phyloP scores from a whole-genome alignment of 2,113 vertebrate genomes.

The Myodes glareolus region DNA sequence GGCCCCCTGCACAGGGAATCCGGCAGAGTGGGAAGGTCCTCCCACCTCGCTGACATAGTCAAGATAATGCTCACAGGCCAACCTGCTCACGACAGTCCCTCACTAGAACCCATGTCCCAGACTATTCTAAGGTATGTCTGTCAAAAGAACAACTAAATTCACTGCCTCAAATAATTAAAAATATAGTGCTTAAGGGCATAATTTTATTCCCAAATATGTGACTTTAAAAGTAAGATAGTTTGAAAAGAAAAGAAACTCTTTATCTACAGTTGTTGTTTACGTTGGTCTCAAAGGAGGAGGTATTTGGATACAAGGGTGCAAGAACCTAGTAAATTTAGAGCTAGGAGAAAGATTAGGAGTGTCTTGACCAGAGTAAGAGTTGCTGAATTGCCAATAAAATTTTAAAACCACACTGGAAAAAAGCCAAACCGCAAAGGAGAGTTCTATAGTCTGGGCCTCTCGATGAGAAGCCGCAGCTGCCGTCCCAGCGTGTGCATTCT shows the following conservation, averaged over 20 bases:
- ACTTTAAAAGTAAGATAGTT: constrained; percentile 9
- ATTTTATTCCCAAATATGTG: constrained; percentile 7
- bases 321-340: neutral
- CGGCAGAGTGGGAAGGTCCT: neutral
- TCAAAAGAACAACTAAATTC: neutral
- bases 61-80: neutral
- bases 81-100: neutral
- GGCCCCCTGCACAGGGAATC: neutral
- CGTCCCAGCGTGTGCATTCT: neutral
- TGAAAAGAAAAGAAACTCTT: neutral
- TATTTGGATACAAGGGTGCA: neutral
- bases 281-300: constrained; percentile 1
- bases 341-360: neutral
- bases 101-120: neutral
- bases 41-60: neutral
- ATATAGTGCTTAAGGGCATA: neutral
- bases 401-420: neutral
- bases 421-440: neutral
- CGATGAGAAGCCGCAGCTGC: neutral
- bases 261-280: neutral
- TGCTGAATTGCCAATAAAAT: neutral
- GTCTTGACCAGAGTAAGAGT: neutral
- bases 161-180: neutral
- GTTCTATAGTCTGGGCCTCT: neutral
- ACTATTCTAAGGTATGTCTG: neutral